Conservation (phyloP, 2,888 invertebrate species). For the Cheilosia soror region DNA sequence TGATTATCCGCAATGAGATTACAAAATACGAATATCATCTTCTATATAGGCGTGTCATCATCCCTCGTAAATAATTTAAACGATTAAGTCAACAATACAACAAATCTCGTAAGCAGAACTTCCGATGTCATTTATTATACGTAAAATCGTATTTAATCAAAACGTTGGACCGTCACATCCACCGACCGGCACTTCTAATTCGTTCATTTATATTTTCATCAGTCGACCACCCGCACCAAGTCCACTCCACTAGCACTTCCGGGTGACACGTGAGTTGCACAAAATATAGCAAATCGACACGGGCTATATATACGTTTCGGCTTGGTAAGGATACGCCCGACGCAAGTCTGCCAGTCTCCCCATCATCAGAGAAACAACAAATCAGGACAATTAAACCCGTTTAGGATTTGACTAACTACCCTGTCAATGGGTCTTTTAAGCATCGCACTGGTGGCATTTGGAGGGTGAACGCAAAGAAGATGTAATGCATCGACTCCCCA, state of each 20-base stretch:
- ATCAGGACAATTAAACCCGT: conserved; percentile 68
- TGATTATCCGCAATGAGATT: conserved; percentile 18
- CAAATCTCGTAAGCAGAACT: conserved; percentile 16
- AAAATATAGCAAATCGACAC: conserved; percentile 59
- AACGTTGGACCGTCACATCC: conserved; percentile 7
- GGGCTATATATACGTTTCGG: background rate
- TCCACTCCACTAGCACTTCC: conserved; percentile 33
- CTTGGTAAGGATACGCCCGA: background rate
- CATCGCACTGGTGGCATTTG: conserved; percentile 11
- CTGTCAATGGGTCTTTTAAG: conserved; percentile 40
- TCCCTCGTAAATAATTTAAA: background rate
- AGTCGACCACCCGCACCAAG: background rate
- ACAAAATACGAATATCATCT: conserved; percentile 24
- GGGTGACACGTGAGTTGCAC: conserved; percentile 60
- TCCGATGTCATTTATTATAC: conserved; percentile 55
- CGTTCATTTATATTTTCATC: conserved; percentile 16
- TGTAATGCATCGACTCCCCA: background rate
- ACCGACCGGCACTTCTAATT: conserved; percentile 6
- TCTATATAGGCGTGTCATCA: conserved; percentile 21
- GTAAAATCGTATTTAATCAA: conserved; percentile 55
- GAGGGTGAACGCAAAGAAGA: conserved; percentile 4
- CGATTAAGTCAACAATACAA: conserved; percentile 47
- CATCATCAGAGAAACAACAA: conserved; percentile 34
- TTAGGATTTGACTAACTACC: conserved; percentile 63
- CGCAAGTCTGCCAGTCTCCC: conserved; percentile 4